A percentile compares a stretch with the other conserved stretches of the same genome.
Conservation (phyloP, 2,888 invertebrate genomes). For the Acleris sparsana region DNA sequence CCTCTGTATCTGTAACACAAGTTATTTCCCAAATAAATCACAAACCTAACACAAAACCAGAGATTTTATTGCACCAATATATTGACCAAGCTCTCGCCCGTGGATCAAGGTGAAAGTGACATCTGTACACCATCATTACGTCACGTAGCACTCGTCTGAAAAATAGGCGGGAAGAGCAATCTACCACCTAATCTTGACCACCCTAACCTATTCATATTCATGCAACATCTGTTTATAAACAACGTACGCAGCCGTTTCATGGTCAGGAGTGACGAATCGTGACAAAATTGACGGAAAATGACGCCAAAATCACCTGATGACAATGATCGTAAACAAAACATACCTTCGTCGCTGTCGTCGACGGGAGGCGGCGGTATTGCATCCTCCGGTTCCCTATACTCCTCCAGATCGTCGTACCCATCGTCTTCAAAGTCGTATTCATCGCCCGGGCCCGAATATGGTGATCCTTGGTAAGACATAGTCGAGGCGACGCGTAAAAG, state of each 20-base stretch:
- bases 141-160: conserved; percentile 59
- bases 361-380: conserved; percentile 79
- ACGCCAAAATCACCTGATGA: conserved; percentile 60
- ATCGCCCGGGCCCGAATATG: conserved; percentile 86
- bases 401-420: conserved; percentile 87
- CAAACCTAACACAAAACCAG: conserved; percentile 20
- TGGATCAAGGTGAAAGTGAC: conserved; percentile 63
- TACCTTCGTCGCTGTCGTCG: conserved; percentile 85
- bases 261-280: conserved; percentile 44
- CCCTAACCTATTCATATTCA: conserved; percentile 60
- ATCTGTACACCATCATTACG: conserved; percentile 63
- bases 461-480: conserved; percentile 88
- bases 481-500: conserved; percentile 81
- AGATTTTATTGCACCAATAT: conserved; percentile 9
- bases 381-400: conserved; percentile 86
- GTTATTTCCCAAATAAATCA: conserved; percentile 19
- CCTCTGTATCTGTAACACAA: conserved; percentile 90
- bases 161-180: conserved; percentile 71
- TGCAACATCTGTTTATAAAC: conserved; percentile 63
- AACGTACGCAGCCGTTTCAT: conserved; percentile 40
- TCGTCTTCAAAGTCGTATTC: conserved; percentile 90
- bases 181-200: conserved; percentile 41
- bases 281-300: conserved; percentile 49
- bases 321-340: conserved; percentile 70
- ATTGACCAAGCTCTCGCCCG: conserved; percentile 17